Evolutionary conservation across 1,140 invertebrate species (phyloP).

Genomic region (Lasioglossum albipes): DNA sequence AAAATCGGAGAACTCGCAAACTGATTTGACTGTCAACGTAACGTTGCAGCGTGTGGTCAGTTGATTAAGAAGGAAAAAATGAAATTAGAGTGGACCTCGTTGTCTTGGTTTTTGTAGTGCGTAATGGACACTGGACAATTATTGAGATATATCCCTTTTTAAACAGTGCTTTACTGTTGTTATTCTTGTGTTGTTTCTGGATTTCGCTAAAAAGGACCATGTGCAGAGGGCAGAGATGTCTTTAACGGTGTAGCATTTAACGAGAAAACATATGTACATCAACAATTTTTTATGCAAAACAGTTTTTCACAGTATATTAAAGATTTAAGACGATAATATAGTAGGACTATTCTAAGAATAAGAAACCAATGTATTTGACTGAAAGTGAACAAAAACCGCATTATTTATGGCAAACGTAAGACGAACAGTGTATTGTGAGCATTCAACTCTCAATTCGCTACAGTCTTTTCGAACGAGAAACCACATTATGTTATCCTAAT

Average conservation of each 20-base stretch:
- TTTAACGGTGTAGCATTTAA: conserved; percentile 56
- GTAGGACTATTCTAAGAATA: conserved; percentile 55
- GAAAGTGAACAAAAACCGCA: conserved; percentile 31
- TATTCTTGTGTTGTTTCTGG: conserved; percentile 61
- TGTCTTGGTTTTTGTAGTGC: conserved; percentile 58
- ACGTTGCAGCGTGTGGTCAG: conserved; percentile 44
- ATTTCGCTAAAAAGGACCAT: conserved; percentile 52
- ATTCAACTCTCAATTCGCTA: conserved; percentile 13
- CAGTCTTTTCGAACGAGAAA: conserved; percentile 25
- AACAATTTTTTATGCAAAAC: conserved; percentile 63
- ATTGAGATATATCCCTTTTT: conserved; percentile 19
- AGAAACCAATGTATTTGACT: conserved; percentile 19
- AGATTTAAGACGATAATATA: conserved; percentile 51
- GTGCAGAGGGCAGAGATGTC: conserved; percentile 47
- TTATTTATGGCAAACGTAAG: conserved; percentile 36
- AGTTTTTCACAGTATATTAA: conserved; percentile 64
- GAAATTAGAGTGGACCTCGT: conserved; percentile 50
- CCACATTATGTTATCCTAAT: conserved; percentile 11
- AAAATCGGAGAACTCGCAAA: conserved; percentile 45
- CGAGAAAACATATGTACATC: conserved; percentile 32
- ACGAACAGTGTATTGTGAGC: conserved; percentile 19
- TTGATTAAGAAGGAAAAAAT: conserved; percentile 31
- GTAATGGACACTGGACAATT: conserved; percentile 53
- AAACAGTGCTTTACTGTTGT: conserved; percentile 59
- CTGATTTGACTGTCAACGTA: conserved; percentile 39